A percentile compares a stretch with the other conserved stretches of the same genome.
Conservation (phyloP, 1,140 invertebrate species). For the Frieseomelitta varia region DNA sequence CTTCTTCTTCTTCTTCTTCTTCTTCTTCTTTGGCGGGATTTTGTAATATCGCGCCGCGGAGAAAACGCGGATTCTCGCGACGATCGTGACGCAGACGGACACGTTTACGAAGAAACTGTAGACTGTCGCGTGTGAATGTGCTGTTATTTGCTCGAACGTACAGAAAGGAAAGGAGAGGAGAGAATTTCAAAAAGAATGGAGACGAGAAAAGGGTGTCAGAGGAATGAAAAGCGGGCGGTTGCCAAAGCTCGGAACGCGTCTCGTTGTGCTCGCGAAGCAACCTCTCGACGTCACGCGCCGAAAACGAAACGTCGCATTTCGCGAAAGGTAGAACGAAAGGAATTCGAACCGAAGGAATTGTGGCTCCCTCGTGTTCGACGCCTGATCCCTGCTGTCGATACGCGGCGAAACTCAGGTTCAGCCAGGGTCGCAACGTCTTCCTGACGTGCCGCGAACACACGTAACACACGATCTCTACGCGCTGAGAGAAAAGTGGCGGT, state of each 20-base stretch:
- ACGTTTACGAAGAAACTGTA: not conserved
- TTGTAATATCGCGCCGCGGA: not conserved
- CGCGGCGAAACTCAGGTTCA: not conserved
- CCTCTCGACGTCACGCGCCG: not conserved
- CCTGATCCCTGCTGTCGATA: not conserved
- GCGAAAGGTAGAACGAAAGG: constrained; percentile 5
- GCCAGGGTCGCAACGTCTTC: not conserved
- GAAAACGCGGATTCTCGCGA: not conserved
- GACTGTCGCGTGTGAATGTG: not conserved
- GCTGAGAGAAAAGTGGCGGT: not conserved
- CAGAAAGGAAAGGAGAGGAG: not conserved
- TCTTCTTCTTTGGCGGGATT: constrained; percentile 8
- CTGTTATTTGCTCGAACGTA: not conserved
- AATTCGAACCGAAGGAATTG: not conserved
- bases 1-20: constrained; percentile 6
- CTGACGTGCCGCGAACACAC: not conserved
- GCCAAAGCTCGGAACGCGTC: constrained; percentile 55
- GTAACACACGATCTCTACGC: no score
- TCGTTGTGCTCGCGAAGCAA: constrained; percentile 13
- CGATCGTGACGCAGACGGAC: not conserved
- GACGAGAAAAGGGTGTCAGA: no score
- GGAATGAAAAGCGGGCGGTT: constrained; percentile 33
- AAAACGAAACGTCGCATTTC: constrained; percentile 3
- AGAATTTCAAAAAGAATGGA: not conserved
- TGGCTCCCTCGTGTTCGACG: constrained; percentile 8